Evolutionary conservation across 2,888 invertebrate species (phyloP), one percentile per base, ranked within the genome.

Genomic region (Lithophane socia): DNA sequence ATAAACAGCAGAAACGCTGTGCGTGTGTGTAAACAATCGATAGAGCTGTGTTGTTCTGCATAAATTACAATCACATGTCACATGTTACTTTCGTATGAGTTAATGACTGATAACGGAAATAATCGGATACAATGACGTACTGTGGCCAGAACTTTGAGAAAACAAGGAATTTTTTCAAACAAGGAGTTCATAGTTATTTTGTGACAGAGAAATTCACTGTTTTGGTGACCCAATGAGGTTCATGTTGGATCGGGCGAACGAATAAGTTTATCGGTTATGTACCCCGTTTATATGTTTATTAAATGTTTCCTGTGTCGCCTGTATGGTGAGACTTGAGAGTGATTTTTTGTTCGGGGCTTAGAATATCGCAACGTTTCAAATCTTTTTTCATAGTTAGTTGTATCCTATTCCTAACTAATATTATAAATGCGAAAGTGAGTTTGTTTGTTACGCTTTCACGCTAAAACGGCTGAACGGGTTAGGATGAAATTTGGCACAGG

Each of bases 61-160:
- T 82, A 82, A 78, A 77, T 79, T 79, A 82, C 70, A 67, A 78
- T 65, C 68, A 66, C 60, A 29, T 61, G 29, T 79, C 79, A 80
- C 75, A 79, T 80, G 83, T 80, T 79, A 82, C 79, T 84, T 86
- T 87, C 80, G 73, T 76, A 76, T 52, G 77, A 84, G 80, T 77
- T 80, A 87, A 83, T 70, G 83, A 83, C 86, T 83, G 89, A 89
- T 89, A 87, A 85, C 73, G 60, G 42, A 49, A 68, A 81, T 81
- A 82, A 82, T 82, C 71, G 74, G 58, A 82, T 72, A 82, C 73
- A 79, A 68, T 67, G 67, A 80, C 63, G 70, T 44, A 65, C 9
- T 83, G 66, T 79, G 2, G 13, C 49, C 16, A 66, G 54, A 58
- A 60, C 54, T 61, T 70, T n/a, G 58, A 54, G 37, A 42, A 47